Evolutionary conservation across 2,113 vertebrate species (phyloP), one percentile per base, ranked within the genome.

Genomic region (Oreochromis tanganicae): DNA sequence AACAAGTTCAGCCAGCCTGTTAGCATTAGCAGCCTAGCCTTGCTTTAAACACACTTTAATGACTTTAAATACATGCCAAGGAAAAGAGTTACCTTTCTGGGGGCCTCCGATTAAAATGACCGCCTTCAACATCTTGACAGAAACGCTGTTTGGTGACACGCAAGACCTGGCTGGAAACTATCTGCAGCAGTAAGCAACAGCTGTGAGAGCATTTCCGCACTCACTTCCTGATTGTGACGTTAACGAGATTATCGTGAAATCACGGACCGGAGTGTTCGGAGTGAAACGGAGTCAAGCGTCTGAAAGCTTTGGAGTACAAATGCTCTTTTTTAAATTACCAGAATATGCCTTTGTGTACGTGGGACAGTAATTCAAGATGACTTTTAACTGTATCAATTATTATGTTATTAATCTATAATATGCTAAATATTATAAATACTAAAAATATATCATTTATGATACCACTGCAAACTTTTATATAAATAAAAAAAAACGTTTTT

Each of bases 41-140:
- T 10, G 4, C 27, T 63, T 38, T 17, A 43, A 17, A 9, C 7
- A 9, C 6, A 21, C 27, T 6, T 9, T 7, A 13, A 7, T 10
- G 14, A 11, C 57, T 16, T 13, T 17, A 2, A 54, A 50, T 68
- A 56, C 27, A 50, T 1, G 4, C 16, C 17, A 2, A 16, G 0
- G 2, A 6, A 1, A 2, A 3, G 4, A 1, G 2, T 21, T 94
- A 99, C 98, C 98, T 97, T 99, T 99, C 86, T 99, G 98, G 4
- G 98, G 97, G 2, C 98, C 98, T 83, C 98, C 98, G 55, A 99
- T 99, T 83, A 99, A 96, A 94, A 99, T 97, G 5, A 99, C 98
- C 4, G 98, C 97, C 83, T 99, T 99, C 87, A 99, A 93, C 98
- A 99, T 99, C 12, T 83, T 93, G 43, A 75, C 3, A 2, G 21